Evolutionary conservation across 1,140 invertebrate genomes (phyloP).

Genomic region (Batillaria attramentaria): DNA sequence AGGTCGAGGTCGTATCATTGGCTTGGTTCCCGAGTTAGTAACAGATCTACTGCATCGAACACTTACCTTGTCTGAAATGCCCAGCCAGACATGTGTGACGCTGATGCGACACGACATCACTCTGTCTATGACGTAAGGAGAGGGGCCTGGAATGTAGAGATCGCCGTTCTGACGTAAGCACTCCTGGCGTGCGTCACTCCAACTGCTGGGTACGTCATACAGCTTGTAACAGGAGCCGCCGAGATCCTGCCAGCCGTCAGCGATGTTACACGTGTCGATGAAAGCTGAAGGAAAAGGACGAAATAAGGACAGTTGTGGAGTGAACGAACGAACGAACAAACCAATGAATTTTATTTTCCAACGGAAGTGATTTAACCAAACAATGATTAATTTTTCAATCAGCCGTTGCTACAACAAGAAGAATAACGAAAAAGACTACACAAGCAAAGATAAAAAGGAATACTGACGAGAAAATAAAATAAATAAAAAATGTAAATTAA

Average conservation of each 20-base stretch:
- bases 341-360: background rate
- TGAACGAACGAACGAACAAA: background rate
- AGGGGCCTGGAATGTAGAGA: conserved; percentile 22
- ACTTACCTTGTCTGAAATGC: conserved; percentile 45
- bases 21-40: no score
- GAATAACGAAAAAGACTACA: background rate
- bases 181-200: conserved; percentile 42
- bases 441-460: background rate
- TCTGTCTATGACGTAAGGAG: conserved; percentile 25
- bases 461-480: background rate
- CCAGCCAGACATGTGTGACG: conserved; percentile 43
- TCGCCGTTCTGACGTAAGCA: conserved; percentile 39
- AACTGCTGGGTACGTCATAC: conserved; percentile 37
- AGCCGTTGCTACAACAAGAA: background rate
- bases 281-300: background rate
- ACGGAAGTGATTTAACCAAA: background rate
- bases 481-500: no score
- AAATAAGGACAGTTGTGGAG: background rate
- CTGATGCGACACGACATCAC: conserved; percentile 34
- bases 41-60: background rate
- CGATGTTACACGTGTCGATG: conserved; percentile 42
- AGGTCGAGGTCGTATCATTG: no score
- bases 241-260: conserved; percentile 42
- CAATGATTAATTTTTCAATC: background rate
- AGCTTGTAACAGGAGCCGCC: conserved; percentile 46